Evolutionary conservation across 2,888 invertebrate genomes (phyloP).

Genomic region (Deilephila porcellus): DNA sequence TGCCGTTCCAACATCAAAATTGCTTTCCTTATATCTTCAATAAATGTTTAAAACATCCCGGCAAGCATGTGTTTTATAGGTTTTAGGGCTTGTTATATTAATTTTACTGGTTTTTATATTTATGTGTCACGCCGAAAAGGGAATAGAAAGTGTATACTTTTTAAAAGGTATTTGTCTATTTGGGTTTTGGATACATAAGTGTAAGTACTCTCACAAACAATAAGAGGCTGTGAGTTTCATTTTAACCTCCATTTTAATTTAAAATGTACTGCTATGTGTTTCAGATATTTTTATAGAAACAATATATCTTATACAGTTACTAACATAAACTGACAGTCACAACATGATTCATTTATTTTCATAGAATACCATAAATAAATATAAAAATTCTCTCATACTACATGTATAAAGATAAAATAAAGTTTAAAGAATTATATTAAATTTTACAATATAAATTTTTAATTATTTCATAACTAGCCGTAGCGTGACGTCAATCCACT

Average conservation of each 20-base stretch:
- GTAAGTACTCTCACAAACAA: neutral
- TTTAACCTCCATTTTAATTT: neutral
- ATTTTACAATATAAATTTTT: too few species aligned
- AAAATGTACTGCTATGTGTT: too few species aligned
- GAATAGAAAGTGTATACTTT: slow-evolving; percentile 13
- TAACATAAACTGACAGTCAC: too few species aligned
- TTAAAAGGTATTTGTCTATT: neutral
- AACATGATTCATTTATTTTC: too few species aligned
- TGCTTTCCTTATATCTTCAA: slow-evolving; percentile 79
- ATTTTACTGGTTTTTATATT: slow-evolving; percentile 65
- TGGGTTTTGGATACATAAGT: neutral
- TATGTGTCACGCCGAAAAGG: slow-evolving; percentile 34
- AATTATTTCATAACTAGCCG: too few species aligned
- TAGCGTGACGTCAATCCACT: too few species aligned
- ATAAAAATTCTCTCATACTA: too few species aligned
- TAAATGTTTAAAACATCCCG: slow-evolving; percentile 79
- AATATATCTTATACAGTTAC: too few species aligned
- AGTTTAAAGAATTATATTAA: too few species aligned
- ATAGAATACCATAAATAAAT: too few species aligned
- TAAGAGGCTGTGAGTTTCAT: neutral
- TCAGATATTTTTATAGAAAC: too few species aligned
- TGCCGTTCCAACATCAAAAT: slow-evolving; percentile 77
- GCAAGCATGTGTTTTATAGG: slow-evolving; percentile 83
- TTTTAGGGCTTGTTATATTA: slow-evolving; percentile 80
- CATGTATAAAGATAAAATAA: too few species aligned